Evolutionary conservation across 2,888 invertebrate species (phyloP).

Genomic region (Sesamia inferens): DNA sequence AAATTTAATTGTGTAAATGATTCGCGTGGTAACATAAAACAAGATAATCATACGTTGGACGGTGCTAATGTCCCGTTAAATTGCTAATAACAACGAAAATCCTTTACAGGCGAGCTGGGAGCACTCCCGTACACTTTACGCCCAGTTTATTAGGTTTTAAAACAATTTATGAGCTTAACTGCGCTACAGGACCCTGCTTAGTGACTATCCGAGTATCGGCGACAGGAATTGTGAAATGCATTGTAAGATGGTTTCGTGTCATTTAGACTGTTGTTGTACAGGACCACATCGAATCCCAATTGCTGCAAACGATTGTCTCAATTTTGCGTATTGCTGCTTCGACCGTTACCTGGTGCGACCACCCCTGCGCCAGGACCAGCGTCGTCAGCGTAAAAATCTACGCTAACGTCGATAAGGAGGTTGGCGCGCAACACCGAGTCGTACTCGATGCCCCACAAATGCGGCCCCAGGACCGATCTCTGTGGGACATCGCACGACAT

Average conservation of each 20-base stretch:
- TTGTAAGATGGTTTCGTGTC: neutral
- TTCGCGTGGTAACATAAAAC: conserved; percentile 50
- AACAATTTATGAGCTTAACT: conserved; percentile 73
- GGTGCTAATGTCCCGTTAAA: conserved; percentile 51
- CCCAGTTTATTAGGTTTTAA: conserved; percentile 72
- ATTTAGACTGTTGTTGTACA: neutral
- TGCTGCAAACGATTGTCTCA: no score
- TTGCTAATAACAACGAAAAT: conserved; percentile 58
- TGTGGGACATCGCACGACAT: no score
- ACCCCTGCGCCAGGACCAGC: no score
- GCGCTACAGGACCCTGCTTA: conserved; percentile 44
- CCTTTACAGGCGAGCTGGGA: conserved; percentile 52
- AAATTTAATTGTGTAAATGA: conserved; percentile 43
- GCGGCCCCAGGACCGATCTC: no score
- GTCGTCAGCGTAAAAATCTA: no score
- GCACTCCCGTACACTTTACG: conserved; percentile 42
- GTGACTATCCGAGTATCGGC: conserved; percentile 39
- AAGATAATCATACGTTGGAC: conserved; percentile 49
- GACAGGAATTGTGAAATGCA: conserved; percentile 15
- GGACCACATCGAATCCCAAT: no score
- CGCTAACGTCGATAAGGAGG: no score
- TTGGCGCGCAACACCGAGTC: no score
- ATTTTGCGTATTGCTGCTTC: no score
- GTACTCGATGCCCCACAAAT: no score
- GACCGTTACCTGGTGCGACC: no score